Evolutionary conservation across 2,113 vertebrate genomes (phyloP).

Genomic region (Oreochromis tanganicae): DNA sequence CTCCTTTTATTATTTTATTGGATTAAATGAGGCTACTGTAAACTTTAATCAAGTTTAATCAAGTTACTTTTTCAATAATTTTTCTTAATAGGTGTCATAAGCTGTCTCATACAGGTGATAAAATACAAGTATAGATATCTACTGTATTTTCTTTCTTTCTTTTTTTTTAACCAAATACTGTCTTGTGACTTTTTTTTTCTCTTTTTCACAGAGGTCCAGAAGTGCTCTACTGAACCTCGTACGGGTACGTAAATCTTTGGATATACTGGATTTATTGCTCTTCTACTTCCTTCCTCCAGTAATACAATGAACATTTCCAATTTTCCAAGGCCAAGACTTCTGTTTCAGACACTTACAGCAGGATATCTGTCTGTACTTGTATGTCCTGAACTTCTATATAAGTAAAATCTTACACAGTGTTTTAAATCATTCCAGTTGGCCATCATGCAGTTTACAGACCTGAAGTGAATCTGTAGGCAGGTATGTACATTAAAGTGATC

Average conservation of each 20-base stretch:
- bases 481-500: slow-evolving; percentile 2
- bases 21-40: too few relatives aligned
- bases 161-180: neutral
- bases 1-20: too few relatives aligned
- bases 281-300: neutral
- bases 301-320: neutral
- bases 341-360: neutral
- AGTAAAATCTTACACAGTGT: neutral
- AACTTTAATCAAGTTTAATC: too few relatives aligned
- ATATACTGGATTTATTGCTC: neutral
- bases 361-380: neutral
- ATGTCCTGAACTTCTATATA: neutral
- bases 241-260: slow-evolving; percentile 13
- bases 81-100: neutral
- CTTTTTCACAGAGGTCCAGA: neutral
- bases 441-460: fast-evolving
- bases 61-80: too few relatives aligned
- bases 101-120: neutral
- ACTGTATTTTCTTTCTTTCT: too few relatives aligned
- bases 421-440: neutral
- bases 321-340: neutral
- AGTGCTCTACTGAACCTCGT: neutral
- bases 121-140: neutral
- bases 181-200: neutral
- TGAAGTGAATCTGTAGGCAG: fast-evolving